These are phyloP conservation scores for Cathartes aura DNA, from an alignment of 2,113 vertebrate genomes.

Conservation along the genomic window DNA sequence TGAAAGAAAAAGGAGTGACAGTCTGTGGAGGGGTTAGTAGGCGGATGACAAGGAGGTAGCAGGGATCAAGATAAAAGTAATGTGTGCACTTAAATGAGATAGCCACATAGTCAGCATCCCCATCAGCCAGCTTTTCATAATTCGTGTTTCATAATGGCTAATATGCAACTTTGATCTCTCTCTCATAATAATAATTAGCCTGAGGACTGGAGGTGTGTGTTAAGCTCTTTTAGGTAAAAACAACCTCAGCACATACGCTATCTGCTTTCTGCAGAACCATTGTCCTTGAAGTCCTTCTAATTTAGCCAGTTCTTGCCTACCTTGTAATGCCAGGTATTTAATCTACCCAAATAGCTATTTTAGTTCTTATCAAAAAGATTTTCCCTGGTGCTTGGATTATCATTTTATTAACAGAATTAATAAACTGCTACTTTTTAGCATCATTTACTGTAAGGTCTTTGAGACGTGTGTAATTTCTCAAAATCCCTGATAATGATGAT, in stretches of 20 bases:
- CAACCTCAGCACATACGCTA: not conserved
- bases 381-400: not conserved
- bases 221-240: conserved; percentile 7
- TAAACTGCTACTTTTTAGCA: not conserved
- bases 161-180: conserved; percentile 17
- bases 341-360: not conserved
- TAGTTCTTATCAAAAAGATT: not conserved
- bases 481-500: conserved; percentile 2
- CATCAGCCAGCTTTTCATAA: not conserved
- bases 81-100: not conserved
- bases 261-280: not conserved
- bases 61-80: not conserved
- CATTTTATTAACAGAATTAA: conserved; percentile 15
- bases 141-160: not conserved
- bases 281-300: not conserved
- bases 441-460: not conserved
- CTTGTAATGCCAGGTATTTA: conserved; percentile 5
- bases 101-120: not conserved
- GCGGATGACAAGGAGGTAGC: not conserved
- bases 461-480: not conserved
- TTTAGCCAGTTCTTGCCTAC: not conserved
- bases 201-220: not conserved
- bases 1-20: not conserved
- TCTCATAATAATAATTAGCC: not conserved
- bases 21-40: not conserved